These are phyloP conservation scores for Dolichallabes microphthalmus DNA, from an alignment of 2,113 vertebrate genomes.

Conservation along the genomic window DNA sequence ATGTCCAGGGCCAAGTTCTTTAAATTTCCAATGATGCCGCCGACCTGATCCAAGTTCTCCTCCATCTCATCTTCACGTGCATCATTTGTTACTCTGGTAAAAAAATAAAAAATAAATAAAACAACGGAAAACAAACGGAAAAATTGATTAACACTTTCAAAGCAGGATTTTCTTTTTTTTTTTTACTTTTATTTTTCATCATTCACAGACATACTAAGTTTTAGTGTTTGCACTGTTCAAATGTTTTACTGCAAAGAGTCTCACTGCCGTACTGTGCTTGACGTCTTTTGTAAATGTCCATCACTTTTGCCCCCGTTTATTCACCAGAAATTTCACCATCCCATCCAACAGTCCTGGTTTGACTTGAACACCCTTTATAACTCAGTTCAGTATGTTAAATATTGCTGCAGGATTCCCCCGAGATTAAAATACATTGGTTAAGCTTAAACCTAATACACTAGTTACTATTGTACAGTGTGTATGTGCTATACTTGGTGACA, in stretches of 20 bases:
- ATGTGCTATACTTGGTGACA: neutral
- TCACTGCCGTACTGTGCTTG: too few species aligned
- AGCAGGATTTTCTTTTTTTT: too few species aligned
- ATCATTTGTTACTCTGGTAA: constrained; percentile 86
- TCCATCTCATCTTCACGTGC: constrained; percentile 98
- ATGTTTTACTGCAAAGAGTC: too few species aligned
- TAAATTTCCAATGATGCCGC: constrained; percentile 87
- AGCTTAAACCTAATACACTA: neutral
- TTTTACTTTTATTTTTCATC: too few species aligned
- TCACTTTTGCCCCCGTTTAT: too few species aligned
- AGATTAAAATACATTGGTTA: neutral
- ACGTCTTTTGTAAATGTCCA: too few species aligned
- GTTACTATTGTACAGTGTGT: neutral
- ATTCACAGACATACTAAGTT: too few species aligned
- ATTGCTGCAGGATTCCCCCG: neutral
- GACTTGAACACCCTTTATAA: neutral
- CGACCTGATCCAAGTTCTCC: constrained; percentile 89
- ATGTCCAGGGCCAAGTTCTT: constrained; percentile 91
- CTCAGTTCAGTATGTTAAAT: neutral
- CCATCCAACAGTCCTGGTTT: too few species aligned
- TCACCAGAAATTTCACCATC: too few species aligned
- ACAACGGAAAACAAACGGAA: too few species aligned
- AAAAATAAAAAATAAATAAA: neutral
- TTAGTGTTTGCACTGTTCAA: too few species aligned
- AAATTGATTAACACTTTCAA: too few species aligned